A percentile compares a stretch with the other conserved stretches of the same genome.
Conservation (phyloP, 1,140 invertebrate genomes). For the Charaxes varanes region DNA sequence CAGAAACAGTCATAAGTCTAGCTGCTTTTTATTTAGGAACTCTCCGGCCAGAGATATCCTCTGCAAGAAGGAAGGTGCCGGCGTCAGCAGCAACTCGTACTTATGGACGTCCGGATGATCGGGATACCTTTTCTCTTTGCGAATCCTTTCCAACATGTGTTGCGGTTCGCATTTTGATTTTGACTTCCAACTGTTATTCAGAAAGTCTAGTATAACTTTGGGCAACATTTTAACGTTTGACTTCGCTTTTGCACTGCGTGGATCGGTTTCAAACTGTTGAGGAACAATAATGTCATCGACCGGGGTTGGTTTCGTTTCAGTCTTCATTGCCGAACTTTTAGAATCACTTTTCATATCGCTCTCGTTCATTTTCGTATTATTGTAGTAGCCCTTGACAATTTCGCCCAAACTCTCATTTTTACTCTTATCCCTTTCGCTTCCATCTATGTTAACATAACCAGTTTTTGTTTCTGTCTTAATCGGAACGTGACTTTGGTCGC, state of each 20-base stretch:
- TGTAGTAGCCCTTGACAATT: constrained; percentile 49
- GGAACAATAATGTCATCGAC: constrained; percentile 58
- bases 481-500: constrained; percentile 37
- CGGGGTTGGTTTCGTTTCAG: constrained; percentile 29
- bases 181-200: constrained; percentile 55
- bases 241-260: constrained; percentile 47
- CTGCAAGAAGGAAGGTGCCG: constrained; percentile 81
- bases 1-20: constrained; percentile 33
- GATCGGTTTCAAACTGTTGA: constrained; percentile 29
- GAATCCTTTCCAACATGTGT: constrained; percentile 76
- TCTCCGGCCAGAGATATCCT: constrained; percentile 84
- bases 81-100: constrained; percentile 79
- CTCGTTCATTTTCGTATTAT: constrained; percentile 30
- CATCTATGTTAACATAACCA: constrained; percentile 62
- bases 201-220: constrained; percentile 65
- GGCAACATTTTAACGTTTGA: constrained; percentile 58
- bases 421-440: constrained; percentile 54
- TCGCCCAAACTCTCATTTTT: constrained; percentile 49
- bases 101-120: constrained; percentile 68
- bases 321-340: constrained; percentile 9
- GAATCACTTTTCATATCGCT: constrained; percentile 15
- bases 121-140: constrained; percentile 75
- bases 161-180: constrained; percentile 76
- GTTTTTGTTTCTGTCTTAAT: constrained; percentile 65
- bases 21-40: constrained; percentile 64